Conservation (phyloP, 2,797 vertebrate genomes). For the Arvicola amphibius region DNA sequence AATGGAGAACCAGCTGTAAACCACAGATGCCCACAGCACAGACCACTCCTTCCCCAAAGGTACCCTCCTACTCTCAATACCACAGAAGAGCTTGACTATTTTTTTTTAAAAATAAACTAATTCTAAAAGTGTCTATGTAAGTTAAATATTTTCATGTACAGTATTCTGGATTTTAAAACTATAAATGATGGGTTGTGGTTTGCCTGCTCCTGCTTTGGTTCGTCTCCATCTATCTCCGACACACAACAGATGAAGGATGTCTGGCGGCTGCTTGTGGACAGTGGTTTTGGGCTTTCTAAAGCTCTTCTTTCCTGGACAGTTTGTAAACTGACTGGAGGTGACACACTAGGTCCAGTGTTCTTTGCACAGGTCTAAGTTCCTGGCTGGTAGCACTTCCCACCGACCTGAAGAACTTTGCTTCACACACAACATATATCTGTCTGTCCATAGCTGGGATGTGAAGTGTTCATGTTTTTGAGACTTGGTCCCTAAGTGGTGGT, state of each 20-base stretch:
- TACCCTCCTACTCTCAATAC: not conserved
- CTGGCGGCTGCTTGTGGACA: not conserved
- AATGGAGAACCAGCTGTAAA: not conserved
- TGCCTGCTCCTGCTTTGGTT: not conserved
- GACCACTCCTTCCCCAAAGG: not conserved
- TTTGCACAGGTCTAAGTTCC: conserved; percentile 7
- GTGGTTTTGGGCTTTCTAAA: conserved; percentile 4
- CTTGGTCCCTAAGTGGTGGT: not conserved
- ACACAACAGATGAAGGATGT: not conserved
- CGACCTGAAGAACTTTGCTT: conserved; percentile 9
- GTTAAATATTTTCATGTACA: not conserved
- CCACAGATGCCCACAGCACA: not conserved
- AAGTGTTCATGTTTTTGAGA: not conserved
- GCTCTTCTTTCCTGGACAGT: not conserved
- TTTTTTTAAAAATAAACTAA: not conserved
- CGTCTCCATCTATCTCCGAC: not conserved
- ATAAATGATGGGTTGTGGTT: not conserved
- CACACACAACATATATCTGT: not conserved
- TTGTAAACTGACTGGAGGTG: not conserved
- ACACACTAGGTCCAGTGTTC: not conserved
- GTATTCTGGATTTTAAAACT: not conserved
- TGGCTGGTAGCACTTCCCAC: conserved; percentile 38
- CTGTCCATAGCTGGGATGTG: not conserved
- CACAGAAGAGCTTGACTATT: not conserved
- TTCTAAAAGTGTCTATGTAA: not conserved